Base-by-base conservation (phyloP, 35 echinoderm and acorn worm genomes). In the Heliocidaris erythrogramma region DNA sequence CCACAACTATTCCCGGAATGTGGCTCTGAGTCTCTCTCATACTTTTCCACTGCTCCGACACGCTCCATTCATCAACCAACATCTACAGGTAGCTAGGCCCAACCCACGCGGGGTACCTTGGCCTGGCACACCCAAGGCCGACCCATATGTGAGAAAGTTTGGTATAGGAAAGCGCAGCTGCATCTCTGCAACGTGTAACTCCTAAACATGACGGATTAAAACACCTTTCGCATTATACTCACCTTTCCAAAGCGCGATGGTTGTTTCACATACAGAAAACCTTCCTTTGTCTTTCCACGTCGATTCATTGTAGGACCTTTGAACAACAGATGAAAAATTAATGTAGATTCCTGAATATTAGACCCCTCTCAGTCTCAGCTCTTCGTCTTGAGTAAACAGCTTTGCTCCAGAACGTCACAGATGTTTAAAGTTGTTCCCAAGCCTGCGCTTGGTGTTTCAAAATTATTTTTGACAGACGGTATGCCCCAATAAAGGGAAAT, bases 191-290 rank as follows among this genome's bases (percentile, higher is more conserved):
- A 78, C 21, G 18, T 47, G 10, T 30, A 42, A 89, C 85, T 87
- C 85, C 29, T 42, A 30, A 87, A 87, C 35, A 42, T 42, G 35
- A 42, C 35, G 35, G 42, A 2, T 5, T 5, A 47, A 42, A 47
- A 89, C 32, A 32, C 31, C 31, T 89, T 47, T 48, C 31, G 32
- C 87, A 48, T 24, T 47, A 42, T 47, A 89, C 87, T 89, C 47
- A 89, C 87, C 87, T 89, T 89, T 48, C 87, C 87, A 89, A 89
- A 89, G 24, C 87, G 87, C 24, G 87, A 89, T 48, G 87, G 87
- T 48, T 89, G 87, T 9, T 89, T 89, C 12, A 89, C 87, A 89
- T 89, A 12, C 30, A 89, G 47, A 89, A 89, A 89, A 16, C 87
- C 87, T 89, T 89, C 87, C 47, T 89, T 89, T 48, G 87, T 89